phyloP scores from a whole-genome alignment of 2,797 vertebrate species.

The Malacoctenus gilli region DNA sequence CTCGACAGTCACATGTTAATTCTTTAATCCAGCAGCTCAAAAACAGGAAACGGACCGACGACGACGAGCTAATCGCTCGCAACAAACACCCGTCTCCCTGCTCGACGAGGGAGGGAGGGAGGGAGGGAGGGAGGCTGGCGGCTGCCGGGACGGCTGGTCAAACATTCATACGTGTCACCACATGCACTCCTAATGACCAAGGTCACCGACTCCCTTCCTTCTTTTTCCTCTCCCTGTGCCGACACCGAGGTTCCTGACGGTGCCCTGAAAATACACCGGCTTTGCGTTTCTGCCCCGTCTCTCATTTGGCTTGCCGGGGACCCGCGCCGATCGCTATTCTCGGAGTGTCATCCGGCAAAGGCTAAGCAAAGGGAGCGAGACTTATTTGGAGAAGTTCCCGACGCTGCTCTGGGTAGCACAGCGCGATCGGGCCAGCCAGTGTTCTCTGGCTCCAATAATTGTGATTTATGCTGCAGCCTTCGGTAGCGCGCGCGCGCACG shows the following conservation, averaged over 20 bases:
- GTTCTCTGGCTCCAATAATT: constrained; percentile 78
- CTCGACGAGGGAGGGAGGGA: constrained; percentile 14
- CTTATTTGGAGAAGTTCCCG: constrained; percentile 69
- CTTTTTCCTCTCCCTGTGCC: constrained; percentile 31
- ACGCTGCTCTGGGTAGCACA: constrained; percentile 37
- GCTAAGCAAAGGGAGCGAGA: constrained; percentile 57
- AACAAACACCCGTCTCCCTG: constrained; percentile 73
- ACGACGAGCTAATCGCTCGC: constrained; percentile 68
- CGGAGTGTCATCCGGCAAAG: constrained; percentile 78
- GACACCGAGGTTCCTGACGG: constrained; percentile 47
- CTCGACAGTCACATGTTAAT: constrained; percentile 75
- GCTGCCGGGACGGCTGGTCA: constrained; percentile 37
- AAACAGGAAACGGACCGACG: constrained; percentile 62
- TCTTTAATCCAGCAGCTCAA: constrained; percentile 76
- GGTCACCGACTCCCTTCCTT: constrained; percentile 51
- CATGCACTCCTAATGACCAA: constrained; percentile 63
- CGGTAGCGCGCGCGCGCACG: constrained; percentile 56
- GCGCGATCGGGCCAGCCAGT: constrained; percentile 60
- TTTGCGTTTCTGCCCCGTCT: constrained; percentile 67
- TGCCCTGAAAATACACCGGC: constrained; percentile 63
- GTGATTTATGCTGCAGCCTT: constrained; percentile 80
- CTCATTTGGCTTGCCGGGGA: constrained; percentile 64
- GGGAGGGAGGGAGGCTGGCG: constrained; percentile 31
- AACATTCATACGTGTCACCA: constrained; percentile 35
- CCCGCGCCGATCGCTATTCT: constrained; percentile 73